These are phyloP conservation scores for Aplochiton taeniatus DNA, from an alignment of 2,797 vertebrate genomes.

Conservation along the genomic window DNA sequence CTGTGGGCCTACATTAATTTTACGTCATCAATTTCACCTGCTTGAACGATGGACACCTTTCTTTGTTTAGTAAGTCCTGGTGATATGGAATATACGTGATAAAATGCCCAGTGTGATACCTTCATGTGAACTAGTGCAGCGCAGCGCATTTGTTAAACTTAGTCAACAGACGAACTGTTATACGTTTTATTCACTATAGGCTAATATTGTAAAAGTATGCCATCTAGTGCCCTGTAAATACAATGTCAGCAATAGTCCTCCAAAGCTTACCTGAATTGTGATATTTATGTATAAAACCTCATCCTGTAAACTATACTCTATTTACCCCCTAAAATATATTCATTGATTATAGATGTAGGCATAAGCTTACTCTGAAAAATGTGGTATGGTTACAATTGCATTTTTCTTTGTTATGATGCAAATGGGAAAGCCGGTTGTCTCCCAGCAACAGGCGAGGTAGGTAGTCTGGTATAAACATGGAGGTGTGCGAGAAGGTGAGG, in stretches of 20 bases:
- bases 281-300: background rate
- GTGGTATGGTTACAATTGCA: background rate
- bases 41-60: no score
- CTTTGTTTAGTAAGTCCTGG: no score
- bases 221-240: constrained; percentile 43
- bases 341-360: background rate
- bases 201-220: constrained; percentile 35
- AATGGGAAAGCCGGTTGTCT: constrained; percentile 24
- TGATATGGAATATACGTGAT: no score
- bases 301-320: no score
- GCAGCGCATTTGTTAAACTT: no score
- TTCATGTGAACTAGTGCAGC: no score
- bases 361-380: background rate
- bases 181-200: background rate
- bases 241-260: background rate
- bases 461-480: constrained; percentile 24
- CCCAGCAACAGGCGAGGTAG: constrained; percentile 41
- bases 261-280: background rate
- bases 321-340: background rate
- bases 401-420: constrained; percentile 38
- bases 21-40: no score
- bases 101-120: no score
- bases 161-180: no score
- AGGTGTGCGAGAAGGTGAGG: constrained; percentile 29
- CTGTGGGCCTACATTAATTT: no score